Evolutionary conservation across 2,888 invertebrate genomes (phyloP).

Genomic region (Orgyia antiqua): DNA sequence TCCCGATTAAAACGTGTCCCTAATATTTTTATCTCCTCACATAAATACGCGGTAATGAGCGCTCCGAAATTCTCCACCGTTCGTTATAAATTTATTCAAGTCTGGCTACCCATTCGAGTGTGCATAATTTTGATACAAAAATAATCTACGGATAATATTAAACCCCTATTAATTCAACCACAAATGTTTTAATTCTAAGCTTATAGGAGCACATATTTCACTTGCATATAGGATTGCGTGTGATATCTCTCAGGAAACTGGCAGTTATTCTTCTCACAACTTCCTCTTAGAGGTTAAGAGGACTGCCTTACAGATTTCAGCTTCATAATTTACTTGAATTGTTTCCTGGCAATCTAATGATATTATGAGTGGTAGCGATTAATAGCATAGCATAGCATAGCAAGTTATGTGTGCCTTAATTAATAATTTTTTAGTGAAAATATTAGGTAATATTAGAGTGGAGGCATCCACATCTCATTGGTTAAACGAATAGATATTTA

Average conservation of each 20-base stretch:
- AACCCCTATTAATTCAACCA: slow-evolving; percentile 56
- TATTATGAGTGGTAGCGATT: no score
- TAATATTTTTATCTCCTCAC: slow-evolving; percentile 76
- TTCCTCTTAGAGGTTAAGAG: slow-evolving; percentile 52
- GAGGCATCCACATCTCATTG: no score
- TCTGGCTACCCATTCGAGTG: slow-evolving; percentile 64
- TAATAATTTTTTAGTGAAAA: no score
- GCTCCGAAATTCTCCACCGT: slow-evolving; percentile 61
- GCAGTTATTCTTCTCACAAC: slow-evolving; percentile 46
- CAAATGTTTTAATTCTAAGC: slow-evolving; percentile 31
- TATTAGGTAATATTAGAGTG: no score
- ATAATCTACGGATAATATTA: slow-evolving; percentile 65
- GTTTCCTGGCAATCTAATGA: no score
- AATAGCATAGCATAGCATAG: no score
- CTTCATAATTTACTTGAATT: no score
- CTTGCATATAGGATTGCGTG: slow-evolving; percentile 14
- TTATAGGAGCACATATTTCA: slow-evolving; percentile 21
- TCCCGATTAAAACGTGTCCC: slow-evolving; percentile 73
- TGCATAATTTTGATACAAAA: slow-evolving; percentile 76
- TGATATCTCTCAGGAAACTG: slow-evolving; percentile 51
- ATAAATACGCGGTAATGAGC: slow-evolving; percentile 76
- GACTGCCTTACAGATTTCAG: no score
- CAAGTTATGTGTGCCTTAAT: no score
- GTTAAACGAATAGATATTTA: no score
- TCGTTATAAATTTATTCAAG: slow-evolving; percentile 72